Evolutionary conservation across 2,113 vertebrate genomes (phyloP).

Genomic region (Lepidothrix coronata): DNA sequence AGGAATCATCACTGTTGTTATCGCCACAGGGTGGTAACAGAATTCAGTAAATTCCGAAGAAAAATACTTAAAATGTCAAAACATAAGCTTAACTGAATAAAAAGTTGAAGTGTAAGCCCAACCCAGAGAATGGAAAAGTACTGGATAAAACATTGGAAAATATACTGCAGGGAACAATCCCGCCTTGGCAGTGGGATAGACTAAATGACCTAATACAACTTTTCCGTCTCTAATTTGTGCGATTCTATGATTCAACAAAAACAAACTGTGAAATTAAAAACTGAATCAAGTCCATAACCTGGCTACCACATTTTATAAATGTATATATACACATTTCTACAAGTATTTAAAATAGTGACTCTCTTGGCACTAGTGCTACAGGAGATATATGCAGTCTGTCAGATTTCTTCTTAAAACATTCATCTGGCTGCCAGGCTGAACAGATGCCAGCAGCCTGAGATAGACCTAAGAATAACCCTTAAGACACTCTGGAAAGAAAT

Average conservation of each 20-base stretch:
- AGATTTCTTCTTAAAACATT: conserved; percentile 27
- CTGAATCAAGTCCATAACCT: conserved; percentile 13
- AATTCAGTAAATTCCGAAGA: not conserved
- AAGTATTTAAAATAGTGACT: conserved; percentile 9
- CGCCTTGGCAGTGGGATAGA: conserved; percentile 30
- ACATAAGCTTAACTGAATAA: conserved; percentile 22
- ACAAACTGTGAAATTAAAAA: conserved; percentile 53
- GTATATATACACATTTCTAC: not conserved
- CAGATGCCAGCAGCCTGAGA: conserved; percentile 30
- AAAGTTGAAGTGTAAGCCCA: conserved; percentile 13
- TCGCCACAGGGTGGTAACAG: not conserved
- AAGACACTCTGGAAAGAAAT: conserved; percentile 6
- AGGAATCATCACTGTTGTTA: not conserved
- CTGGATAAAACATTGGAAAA: conserved; percentile 67
- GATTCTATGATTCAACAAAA: conserved; percentile 59
- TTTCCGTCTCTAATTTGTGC: conserved; percentile 46
- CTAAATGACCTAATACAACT: conserved; percentile 64
- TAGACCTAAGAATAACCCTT: conserved; percentile 39
- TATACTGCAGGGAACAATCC: conserved; percentile 55
- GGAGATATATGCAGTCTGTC: conserved; percentile 14
- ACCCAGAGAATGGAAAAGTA: conserved; percentile 60
- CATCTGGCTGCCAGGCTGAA: conserved; percentile 20
- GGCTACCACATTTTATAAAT: conserved; percentile 31
- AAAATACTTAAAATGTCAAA: conserved; percentile 36
- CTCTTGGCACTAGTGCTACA: not conserved